Base-by-base conservation (phyloP, 1,140 invertebrate genomes). In the Drosophila varians region DNA sequence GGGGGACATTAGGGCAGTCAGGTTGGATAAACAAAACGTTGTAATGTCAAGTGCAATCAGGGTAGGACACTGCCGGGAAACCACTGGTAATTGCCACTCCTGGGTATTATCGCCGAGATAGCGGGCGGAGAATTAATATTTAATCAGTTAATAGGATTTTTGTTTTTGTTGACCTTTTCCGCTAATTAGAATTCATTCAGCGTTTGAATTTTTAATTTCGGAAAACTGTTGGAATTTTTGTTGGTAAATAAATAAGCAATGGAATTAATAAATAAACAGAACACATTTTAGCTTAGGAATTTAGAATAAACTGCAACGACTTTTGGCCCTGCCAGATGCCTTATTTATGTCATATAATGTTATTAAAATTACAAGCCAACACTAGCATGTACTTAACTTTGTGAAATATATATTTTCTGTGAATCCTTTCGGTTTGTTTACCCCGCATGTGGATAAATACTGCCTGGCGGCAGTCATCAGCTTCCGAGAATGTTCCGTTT, bases 401-500 rank as follows among this genome's bases (percentile, higher is more conserved):
- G 9, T 12, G 19, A 52, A 25, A 43, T 23, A 14, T 21, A 14
- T 23, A 9, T 4, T 16, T 45, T 14, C 8, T 25, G 60, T 52
- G 9, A 54, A 58, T 8, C 23, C 6, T 19, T 51, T 64, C 8
- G 48, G 9, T 9, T 40, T 52, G 19, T 66, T 66, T 65, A 18
- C 26, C 42, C 11, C 19, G 43, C 25, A 28, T 43, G 25, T 18
- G 46, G 46, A 12, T 56, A 4, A 19, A 26, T 46, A 52, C 25
- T 54, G 69, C 68, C 70, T 64, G 45, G 9, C 56, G 45, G 60
- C 18, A 46, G 47, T 60, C 31, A 61, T 47, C 18, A 45, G 40
- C 40, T 54, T 52, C 25, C 21, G 56, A 43, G 55, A 53, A 46
- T 83, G 74, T 65, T 53, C 18, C 58, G 51, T 82, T 80, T 82